Conservation (phyloP, 1,140 invertebrate genomes). For the Hylyphantes graminicola region DNA sequence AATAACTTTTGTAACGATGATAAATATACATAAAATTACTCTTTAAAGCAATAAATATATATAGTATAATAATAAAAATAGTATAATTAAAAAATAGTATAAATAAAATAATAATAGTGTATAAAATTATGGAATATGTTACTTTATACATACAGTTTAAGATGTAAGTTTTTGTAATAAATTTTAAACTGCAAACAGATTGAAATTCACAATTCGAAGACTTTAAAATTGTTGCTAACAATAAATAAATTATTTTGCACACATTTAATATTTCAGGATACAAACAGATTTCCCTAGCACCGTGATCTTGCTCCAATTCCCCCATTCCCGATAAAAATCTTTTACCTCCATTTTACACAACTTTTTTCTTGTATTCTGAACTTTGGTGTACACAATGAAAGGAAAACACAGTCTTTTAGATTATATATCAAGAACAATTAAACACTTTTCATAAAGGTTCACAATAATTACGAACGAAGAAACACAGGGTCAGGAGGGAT, state of each 20-base stretch:
- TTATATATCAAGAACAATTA: constrained; percentile 26
- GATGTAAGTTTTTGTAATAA: background rate
- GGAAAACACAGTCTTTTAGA: constrained; percentile 1
- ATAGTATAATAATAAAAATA: too few relatives aligned
- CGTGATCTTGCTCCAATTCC: constrained; percentile 23
- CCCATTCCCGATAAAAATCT: background rate
- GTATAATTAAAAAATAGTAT: too few relatives aligned
- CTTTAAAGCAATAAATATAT: too few relatives aligned
- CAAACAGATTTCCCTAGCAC: background rate
- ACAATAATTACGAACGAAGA: constrained; percentile 28
- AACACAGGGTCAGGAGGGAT: background rate
- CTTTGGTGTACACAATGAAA: too few relatives aligned
- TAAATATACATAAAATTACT: too few relatives aligned
- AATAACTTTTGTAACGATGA: too few relatives aligned
- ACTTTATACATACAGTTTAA: background rate
- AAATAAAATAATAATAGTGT: too few relatives aligned
- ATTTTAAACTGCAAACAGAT: background rate
- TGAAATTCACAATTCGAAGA: background rate
- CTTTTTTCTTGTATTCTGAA: background rate
- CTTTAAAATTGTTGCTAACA: background rate
- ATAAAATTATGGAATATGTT: too few relatives aligned
- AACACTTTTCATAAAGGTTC: background rate
- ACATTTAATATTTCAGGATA: background rate
- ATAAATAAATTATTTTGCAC: background rate
- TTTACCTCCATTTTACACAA: background rate